Conservation (phyloP, 1,140 invertebrate species). For the Drosophila mauritiana region DNA sequence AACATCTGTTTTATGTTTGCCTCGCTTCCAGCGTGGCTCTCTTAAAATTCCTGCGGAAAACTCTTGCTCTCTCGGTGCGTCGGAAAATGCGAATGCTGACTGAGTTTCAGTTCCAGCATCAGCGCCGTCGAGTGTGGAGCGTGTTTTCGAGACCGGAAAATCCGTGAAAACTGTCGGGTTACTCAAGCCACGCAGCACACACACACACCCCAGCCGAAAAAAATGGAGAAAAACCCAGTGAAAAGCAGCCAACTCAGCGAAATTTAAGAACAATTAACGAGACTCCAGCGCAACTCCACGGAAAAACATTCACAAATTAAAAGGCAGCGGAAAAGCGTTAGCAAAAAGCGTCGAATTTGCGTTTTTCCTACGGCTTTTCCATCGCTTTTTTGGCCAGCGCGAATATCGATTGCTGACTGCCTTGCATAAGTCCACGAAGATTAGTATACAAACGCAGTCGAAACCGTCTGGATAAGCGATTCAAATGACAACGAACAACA, state of each 20-base stretch:
- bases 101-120: constrained; percentile 72
- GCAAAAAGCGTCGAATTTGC: constrained; percentile 29
- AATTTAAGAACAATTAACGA: constrained; percentile 32
- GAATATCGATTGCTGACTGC: constrained; percentile 81
- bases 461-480: constrained; percentile 1
- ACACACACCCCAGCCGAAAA: constrained; percentile 26
- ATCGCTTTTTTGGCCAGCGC: constrained; percentile 61
- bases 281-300: constrained; percentile 1
- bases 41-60: constrained; percentile 15
- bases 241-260: constrained; percentile 27
- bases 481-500: constrained; percentile 48
- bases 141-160: constrained; percentile 20
- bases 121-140: constrained; percentile 66
- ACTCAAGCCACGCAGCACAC: constrained; percentile 30
- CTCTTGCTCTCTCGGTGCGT: constrained; percentile 20
- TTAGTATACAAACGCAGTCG: constrained; percentile 44
- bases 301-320: constrained; percentile 7
- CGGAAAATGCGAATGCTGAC: constrained; percentile 44
- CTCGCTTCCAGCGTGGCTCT: constrained; percentile 63
- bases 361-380: constrained; percentile 43
- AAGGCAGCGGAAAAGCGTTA: not conserved
- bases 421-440: constrained; percentile 80
- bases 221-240: constrained; percentile 5
- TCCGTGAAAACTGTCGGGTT: constrained; percentile 41
- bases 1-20: constrained; percentile 81